A percentile compares a stretch with the other conserved stretches of the same genome.
phyloP scores from a whole-genome alignment of 2,888 invertebrate species.

The Odontocerum albicorne region DNA sequence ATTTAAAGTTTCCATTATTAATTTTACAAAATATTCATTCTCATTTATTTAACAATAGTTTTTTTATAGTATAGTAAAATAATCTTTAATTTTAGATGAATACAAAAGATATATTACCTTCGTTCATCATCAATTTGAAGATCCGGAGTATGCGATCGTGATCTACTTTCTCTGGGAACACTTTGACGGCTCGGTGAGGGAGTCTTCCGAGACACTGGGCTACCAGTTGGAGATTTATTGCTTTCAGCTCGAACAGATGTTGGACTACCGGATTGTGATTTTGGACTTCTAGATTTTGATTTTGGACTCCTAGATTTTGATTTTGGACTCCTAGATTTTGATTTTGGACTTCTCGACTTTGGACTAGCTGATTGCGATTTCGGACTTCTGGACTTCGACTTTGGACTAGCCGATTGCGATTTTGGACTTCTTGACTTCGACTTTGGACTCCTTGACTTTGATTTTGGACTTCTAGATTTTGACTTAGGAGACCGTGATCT shows the following conservation, averaged over 20 bases:
- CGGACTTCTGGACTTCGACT: constrained; percentile 5
- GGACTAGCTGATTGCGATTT: constrained; percentile 16
- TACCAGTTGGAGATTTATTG: constrained; percentile 21
- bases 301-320: constrained; percentile 37
- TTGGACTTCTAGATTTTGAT: constrained; percentile 22
- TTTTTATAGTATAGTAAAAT: too few species aligned
- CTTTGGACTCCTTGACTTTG: constrained; percentile 45
- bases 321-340: constrained; percentile 35
- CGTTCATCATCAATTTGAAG: constrained; percentile 55
- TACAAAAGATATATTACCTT: too few species aligned
- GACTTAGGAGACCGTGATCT: constrained; percentile 33
- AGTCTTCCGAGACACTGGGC: constrained; percentile 47
- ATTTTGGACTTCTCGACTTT: constrained; percentile 30
- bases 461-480: constrained; percentile 38
- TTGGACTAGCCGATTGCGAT: constrained; percentile 44
- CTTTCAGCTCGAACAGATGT: constrained; percentile 28
- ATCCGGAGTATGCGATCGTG: constrained; percentile 51
- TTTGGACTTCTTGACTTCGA: constrained; percentile 44
- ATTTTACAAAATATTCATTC: too few species aligned
- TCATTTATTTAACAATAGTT: neutral
- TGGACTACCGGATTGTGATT: constrained; percentile 36
- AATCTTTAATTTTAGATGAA: too few species aligned
- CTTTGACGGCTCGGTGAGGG: constrained; percentile 42
- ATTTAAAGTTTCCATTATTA: too few species aligned
- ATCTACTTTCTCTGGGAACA: constrained; percentile 47